A percentile compares a stretch with the other conserved stretches of the same genome.
Conservation (phyloP, 2,113 vertebrate genomes). For the Oryzias javanicus region DNA sequence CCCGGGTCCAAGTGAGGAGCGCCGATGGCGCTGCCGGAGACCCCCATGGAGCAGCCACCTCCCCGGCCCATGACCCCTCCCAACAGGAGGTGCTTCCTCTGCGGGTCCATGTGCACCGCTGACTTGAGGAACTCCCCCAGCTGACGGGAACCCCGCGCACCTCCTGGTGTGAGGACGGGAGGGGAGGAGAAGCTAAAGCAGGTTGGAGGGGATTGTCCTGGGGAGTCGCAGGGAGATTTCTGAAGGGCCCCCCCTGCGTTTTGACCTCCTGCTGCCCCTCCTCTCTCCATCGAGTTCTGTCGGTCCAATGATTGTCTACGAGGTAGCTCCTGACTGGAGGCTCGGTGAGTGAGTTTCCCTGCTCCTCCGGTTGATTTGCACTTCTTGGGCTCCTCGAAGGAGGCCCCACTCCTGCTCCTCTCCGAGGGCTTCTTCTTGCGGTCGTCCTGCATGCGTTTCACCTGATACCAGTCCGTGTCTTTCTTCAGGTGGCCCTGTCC, state of each 20-base stretch:
- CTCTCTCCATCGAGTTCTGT: slow-evolving; percentile 91
- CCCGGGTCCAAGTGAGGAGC: slow-evolving; percentile 83
- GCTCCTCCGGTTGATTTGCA: slow-evolving; percentile 67
- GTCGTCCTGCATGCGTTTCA: slow-evolving; percentile 92
- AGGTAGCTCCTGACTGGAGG: slow-evolving; percentile 85
- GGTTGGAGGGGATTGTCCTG: slow-evolving; percentile 87
- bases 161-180: slow-evolving; percentile 66
- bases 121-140: slow-evolving; percentile 95
- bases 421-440: slow-evolving; percentile 92
- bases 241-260: slow-evolving; percentile 58
- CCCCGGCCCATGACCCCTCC: slow-evolving; percentile 76
- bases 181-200: slow-evolving; percentile 89
- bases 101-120: slow-evolving; percentile 89
- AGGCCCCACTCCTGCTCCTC: slow-evolving; percentile 75
- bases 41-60: slow-evolving; percentile 65
- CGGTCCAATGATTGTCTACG: slow-evolving; percentile 90
- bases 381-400: slow-evolving; percentile 86
- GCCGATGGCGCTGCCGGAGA: slow-evolving; percentile 32
- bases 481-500: slow-evolving; percentile 97
- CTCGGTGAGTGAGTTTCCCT: slow-evolving; percentile 81
- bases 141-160: slow-evolving; percentile 87
- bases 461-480: slow-evolving; percentile 98
- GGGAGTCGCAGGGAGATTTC: slow-evolving; percentile 88
- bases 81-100: slow-evolving; percentile 84
- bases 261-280: slow-evolving; percentile 28